Evolutionary conservation across 1,140 invertebrate species (phyloP).

Genomic region (Drosophila serrata): DNA sequence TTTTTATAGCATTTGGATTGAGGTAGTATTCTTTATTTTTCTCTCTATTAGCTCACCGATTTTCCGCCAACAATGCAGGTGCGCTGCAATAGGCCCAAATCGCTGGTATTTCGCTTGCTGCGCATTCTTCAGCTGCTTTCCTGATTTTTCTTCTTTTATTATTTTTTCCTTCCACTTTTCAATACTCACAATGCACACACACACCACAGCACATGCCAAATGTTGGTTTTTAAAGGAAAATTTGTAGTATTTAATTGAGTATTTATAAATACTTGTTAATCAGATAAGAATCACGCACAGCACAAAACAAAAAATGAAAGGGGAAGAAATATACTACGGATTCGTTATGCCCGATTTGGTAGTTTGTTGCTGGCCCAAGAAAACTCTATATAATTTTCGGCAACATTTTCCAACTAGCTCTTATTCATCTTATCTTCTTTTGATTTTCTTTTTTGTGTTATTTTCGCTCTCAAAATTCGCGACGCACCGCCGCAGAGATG

Average conservation of each 20-base stretch:
- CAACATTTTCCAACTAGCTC: constrained; percentile 9
- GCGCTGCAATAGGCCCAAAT: constrained; percentile 64
- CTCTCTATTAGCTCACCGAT: constrained; percentile 70
- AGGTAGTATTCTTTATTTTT: neutral
- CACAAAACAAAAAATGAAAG: constrained; percentile 11
- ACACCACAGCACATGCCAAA: constrained; percentile 10
- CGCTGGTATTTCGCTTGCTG: constrained; percentile 77
- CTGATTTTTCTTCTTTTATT: constrained; percentile 16
- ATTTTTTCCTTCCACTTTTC: constrained; percentile 19
- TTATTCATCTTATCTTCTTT: constrained; percentile 9
- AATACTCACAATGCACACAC: constrained; percentile 24
- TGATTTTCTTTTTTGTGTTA: constrained; percentile 34
- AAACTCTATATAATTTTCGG: constrained; percentile 7
- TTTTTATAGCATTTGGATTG: constrained; percentile 12
- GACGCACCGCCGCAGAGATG: constrained; percentile 65
- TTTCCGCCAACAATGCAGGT: constrained; percentile 73
- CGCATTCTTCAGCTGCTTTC: constrained; percentile 57
- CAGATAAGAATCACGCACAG: constrained; percentile 16
- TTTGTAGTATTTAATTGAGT: constrained; percentile 17
- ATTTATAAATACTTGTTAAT: constrained; percentile 7
- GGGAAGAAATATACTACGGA: neutral
- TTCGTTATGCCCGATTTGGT: neutral
- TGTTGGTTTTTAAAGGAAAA: constrained; percentile 10
- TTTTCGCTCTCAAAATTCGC: constrained; percentile 61
- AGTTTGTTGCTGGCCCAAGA: neutral